phyloP scores from a whole-genome alignment of 2,888 invertebrate species.

The Argyresthia albistria region DNA sequence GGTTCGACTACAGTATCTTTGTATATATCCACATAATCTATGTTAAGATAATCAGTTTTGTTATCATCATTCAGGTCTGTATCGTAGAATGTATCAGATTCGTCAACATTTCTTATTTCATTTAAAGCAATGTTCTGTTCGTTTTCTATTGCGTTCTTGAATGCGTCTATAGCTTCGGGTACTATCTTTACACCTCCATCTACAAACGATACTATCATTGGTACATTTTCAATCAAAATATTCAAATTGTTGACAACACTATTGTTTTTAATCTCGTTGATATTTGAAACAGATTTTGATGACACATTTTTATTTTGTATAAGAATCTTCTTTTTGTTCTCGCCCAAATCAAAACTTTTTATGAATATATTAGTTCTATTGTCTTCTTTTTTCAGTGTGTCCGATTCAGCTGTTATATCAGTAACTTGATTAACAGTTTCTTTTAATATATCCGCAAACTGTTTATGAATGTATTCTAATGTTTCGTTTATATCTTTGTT shows the following conservation, averaged over 20 bases:
- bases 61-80: constrained; percentile 27
- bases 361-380: not conserved
- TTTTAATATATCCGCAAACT: not conserved
- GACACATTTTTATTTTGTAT: too few relatives aligned
- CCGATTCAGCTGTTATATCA: not conserved
- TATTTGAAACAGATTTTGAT: too few relatives aligned
- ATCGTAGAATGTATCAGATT: constrained; percentile 4
- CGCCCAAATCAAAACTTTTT: not conserved
- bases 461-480: too few relatives aligned
- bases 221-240: not conserved
- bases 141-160: constrained; percentile 20
- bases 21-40: constrained; percentile 51
- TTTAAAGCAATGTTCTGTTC: constrained; percentile 10
- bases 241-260: not conserved
- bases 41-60: constrained; percentile 43
- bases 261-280: not conserved
- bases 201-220: not conserved
- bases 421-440: not conserved
- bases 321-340: not conserved
- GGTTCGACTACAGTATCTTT: constrained; percentile 30
- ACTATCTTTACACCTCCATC: not conserved
- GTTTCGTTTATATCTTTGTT: too few relatives aligned
- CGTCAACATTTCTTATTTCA: too few relatives aligned
- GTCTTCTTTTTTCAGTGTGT: not conserved
- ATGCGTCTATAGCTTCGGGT: not conserved